A percentile compares a stretch with the other conserved stretches of the same genome.
Evolutionary conservation across 2,888 invertebrate species (phyloP).

Genomic region (Sycophila texana): DNA sequence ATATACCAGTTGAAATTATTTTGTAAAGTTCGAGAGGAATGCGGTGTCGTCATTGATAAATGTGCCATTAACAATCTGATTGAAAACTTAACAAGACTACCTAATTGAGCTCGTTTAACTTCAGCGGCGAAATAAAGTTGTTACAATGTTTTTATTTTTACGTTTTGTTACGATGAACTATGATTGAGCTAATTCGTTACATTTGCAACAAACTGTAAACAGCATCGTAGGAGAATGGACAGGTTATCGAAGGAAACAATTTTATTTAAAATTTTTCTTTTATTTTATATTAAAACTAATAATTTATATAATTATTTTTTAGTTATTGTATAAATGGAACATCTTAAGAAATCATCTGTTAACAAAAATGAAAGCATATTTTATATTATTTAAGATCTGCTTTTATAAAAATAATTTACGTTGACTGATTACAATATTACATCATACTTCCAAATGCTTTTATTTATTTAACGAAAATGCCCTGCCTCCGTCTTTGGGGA

Average conservation of each 20-base stretch:
- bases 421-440: too few relatives aligned
- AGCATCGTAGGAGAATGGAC: background rate
- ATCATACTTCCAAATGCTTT: too few relatives aligned
- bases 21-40: constrained; percentile 4
- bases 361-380: too few relatives aligned
- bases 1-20: too few relatives aligned
- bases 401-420: too few relatives aligned
- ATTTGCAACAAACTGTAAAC: background rate
- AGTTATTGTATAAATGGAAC: background rate
- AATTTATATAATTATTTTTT: constrained; percentile 12
- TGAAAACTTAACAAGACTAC: constrained; percentile 31
- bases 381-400: too few relatives aligned
- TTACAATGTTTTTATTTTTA: constrained; percentile 11
- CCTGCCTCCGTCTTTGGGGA: too few relatives aligned
- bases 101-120: constrained; percentile 30
- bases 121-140: constrained; percentile 2
- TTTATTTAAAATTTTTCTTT: constrained; percentile 7
- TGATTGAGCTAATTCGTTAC: constrained; percentile 22
- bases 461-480: too few relatives aligned
- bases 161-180: background rate
- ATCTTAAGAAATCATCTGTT: too few relatives aligned
- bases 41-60: constrained; percentile 12
- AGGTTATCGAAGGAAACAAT: background rate
- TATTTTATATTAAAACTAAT: constrained; percentile 39
- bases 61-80: background rate